Percentiles rank a stretch among this genome's conserved stretches.
Conservation (phyloP, 2,888 invertebrate species). For the Drosophila neonasuta region DNA sequence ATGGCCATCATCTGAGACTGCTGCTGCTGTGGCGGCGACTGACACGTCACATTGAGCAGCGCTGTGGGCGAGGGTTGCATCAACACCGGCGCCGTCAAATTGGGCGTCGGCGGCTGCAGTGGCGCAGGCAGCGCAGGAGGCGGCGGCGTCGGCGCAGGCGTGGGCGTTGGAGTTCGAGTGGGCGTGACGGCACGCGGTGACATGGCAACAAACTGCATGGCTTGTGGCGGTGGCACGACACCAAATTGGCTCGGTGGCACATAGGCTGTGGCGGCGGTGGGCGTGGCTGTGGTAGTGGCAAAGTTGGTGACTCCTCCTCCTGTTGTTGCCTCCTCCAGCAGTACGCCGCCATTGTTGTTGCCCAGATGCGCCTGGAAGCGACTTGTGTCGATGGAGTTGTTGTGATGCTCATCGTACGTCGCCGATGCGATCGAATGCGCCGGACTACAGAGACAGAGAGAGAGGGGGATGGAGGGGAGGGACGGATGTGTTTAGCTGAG, state of each 20-base stretch:
- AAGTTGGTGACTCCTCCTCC: neutral
- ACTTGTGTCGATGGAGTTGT: constrained; percentile 79
- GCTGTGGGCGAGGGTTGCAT: constrained; percentile 60
- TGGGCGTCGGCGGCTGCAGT: constrained; percentile 57
- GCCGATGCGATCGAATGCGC: constrained; percentile 88
- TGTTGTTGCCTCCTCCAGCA: constrained; percentile 32
- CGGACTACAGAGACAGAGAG: constrained; percentile 83
- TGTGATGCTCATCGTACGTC: constrained; percentile 84
- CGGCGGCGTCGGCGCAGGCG: constrained; percentile 53
- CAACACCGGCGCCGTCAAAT: constrained; percentile 46
- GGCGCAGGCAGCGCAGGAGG: constrained; percentile 50
- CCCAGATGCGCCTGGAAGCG: constrained; percentile 81
- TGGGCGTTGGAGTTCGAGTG: constrained; percentile 52
- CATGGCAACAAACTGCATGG: constrained; percentile 57
- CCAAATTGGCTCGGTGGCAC: constrained; percentile 46
- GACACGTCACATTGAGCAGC: constrained; percentile 60
- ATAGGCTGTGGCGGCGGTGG: neutral
- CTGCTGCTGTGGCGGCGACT: constrained; percentile 65
- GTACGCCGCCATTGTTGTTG: constrained; percentile 64
- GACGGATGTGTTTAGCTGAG: neutral
- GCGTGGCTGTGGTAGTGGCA: constrained; percentile 12
- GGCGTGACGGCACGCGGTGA: constrained; percentile 61
- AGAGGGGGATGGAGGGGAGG: neutral
- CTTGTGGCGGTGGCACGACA: constrained; percentile 39
- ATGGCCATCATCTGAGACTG: constrained; percentile 58